Evolutionary conservation across 2,113 vertebrate species (phyloP).

Genomic region (Chaetodon auriga): DNA sequence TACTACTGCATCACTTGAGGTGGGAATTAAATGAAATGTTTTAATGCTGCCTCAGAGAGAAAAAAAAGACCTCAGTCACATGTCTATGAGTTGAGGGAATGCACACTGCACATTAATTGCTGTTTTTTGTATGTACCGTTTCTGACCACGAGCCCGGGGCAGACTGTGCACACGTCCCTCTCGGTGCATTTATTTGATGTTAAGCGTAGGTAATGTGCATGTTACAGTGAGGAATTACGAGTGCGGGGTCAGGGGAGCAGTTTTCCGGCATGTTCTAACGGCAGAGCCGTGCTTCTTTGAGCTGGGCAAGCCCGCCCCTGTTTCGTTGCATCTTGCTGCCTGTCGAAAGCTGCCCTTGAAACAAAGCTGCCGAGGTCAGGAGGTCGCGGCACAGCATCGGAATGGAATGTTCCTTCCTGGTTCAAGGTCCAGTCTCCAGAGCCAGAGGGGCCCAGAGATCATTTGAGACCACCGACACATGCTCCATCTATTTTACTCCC

Average conservation of each 20-base stretch:
- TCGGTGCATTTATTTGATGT: slow-evolving; percentile 65
- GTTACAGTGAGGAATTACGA: slow-evolving; percentile 68
- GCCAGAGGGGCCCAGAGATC: slow-evolving; percentile 69
- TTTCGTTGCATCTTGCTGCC: slow-evolving; percentile 64
- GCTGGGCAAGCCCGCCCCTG: slow-evolving; percentile 42
- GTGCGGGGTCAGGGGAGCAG: slow-evolving; percentile 61
- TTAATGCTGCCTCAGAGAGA: slow-evolving; percentile 8
- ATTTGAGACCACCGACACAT: slow-evolving; percentile 76
- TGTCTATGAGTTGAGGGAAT: slow-evolving; percentile 13
- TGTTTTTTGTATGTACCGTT: slow-evolving; percentile 47
- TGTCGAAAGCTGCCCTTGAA: slow-evolving; percentile 74
- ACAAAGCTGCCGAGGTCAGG: slow-evolving; percentile 69
- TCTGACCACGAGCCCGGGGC: slow-evolving; percentile 37
- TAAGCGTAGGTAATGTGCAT: slow-evolving; percentile 58
- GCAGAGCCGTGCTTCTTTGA: slow-evolving; percentile 69
- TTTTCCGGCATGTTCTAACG: slow-evolving; percentile 62
- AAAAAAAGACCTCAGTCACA: background rate
- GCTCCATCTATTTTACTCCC: slow-evolving; percentile 56
- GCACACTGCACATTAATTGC: background rate
- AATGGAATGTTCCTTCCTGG: slow-evolving; percentile 81
- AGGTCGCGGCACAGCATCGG: slow-evolving; percentile 67
- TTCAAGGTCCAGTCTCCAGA: slow-evolving; percentile 80
- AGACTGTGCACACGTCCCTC: slow-evolving; percentile 39
- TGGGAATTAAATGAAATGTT: slow-evolving; percentile 46
- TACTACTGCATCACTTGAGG: slow-evolving; percentile 17